Base-by-base conservation (phyloP, 2,113 vertebrate genomes). In the Strigops habroptila region DNA sequence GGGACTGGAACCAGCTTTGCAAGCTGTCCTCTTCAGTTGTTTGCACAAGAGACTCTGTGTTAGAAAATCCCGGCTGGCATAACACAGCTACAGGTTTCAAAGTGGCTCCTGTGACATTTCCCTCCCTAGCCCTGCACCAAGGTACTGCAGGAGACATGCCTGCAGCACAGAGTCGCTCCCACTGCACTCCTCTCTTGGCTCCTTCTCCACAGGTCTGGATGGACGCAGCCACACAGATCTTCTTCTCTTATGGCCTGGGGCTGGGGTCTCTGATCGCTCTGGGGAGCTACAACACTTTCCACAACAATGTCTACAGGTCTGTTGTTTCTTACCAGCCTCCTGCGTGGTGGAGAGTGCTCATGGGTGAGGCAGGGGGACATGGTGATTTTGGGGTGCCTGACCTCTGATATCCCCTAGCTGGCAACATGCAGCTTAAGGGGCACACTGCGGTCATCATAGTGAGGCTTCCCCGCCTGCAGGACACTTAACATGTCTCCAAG, bases 141-240 rank as follows among this genome's bases (percentile, higher is more conserved):
- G 41, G 33, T 75, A 64, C 64, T 83, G 73, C 64, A 80, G 76
- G 64, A 51, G 43, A 12, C 1, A 9, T 2, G 5, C 12, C 23
- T 82, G 39, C 81, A 82, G 39, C 55, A 28, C 0, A 0, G 31
- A 37, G 7, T 30, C 13, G n/a, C 18, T 82, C 23, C 33, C 6
- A 9, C 71, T 46, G 33, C 28, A 41, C 12, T 84, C 12, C 22
- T 76, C 48, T 53, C 48, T 33, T 2, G 21, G 4, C 14, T 94
- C 31, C 65, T 92, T 57, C 91, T 60, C 79, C 0, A 0, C 91
- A 99, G 99, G 99, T 99, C 88, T 99, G 99, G 99, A 97, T 99
- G 97, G 99, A 99, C 1, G 99, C 99, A 27, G 99, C 99, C 31
- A 99, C 99, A 12, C 99, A 99, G 81, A 99, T 99, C 92, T 99